Conservation (phyloP, 30 jellyfish, hydroid and myxozoan species). For the Chrysaora quinquecirrha region DNA sequence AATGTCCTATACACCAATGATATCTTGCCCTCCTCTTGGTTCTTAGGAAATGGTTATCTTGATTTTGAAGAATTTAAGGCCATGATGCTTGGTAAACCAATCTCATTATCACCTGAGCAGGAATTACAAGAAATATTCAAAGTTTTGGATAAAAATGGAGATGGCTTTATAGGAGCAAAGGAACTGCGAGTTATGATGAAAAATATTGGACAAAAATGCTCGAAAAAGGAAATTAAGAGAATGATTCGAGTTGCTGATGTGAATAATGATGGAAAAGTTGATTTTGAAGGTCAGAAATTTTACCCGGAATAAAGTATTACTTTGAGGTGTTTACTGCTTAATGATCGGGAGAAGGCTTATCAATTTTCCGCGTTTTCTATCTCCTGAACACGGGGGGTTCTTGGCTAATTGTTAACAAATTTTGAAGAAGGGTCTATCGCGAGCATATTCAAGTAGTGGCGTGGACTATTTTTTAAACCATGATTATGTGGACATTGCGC, state of each 20-base stretch:
- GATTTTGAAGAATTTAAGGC: slow-evolving; percentile 59
- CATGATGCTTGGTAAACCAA: slow-evolving; percentile 56
- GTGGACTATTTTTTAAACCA: too few relatives aligned
- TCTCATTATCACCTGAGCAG: slow-evolving; percentile 21
- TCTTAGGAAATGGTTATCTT: slow-evolving; percentile 67
- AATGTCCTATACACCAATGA: too few relatives aligned
- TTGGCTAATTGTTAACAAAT: too few relatives aligned
- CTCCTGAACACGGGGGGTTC: too few relatives aligned
- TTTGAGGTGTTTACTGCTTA: too few relatives aligned
- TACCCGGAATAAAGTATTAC: too few relatives aligned
- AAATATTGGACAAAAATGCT: slow-evolving; percentile 64
- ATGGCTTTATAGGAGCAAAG: slow-evolving; percentile 72
- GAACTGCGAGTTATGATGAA: slow-evolving; percentile 68
- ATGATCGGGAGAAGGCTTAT: too few relatives aligned
- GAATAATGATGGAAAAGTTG: slow-evolving; percentile 85
- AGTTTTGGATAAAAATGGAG: slow-evolving; percentile 71
- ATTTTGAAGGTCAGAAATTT: slow-evolving; percentile 62
- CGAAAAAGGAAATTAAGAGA: slow-evolving; percentile 55
- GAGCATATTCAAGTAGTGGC: too few relatives aligned
- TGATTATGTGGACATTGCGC: too few relatives aligned
- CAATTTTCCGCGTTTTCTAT: too few relatives aligned
- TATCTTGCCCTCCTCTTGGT: too few relatives aligned
- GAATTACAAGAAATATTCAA: slow-evolving; percentile 69
- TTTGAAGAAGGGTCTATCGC: too few relatives aligned
- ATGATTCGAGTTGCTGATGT: slow-evolving; percentile 79